phyloP scores from a whole-genome alignment of 2,888 invertebrate genomes.

The Pristionchus entomophagus region DNA sequence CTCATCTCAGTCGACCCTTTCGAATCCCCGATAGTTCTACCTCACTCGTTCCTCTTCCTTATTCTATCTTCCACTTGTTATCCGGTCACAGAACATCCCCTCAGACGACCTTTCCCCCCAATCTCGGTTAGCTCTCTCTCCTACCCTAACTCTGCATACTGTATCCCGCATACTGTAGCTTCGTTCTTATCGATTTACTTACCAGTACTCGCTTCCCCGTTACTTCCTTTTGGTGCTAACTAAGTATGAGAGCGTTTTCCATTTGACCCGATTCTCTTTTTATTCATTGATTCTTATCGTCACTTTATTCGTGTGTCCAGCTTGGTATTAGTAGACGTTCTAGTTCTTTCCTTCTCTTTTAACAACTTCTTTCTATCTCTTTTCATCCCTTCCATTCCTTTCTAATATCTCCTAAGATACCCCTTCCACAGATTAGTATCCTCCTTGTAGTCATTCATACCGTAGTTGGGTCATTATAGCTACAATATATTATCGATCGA shows the following conservation, averaged over 20 bases:
- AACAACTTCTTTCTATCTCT: not conserved
- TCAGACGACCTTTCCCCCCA: constrained; percentile 9
- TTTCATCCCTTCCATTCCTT: constrained; percentile 17
- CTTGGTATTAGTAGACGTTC: constrained; percentile 11
- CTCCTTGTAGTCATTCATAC: not conserved
- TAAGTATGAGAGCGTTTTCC: constrained; percentile 20
- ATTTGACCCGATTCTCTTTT: constrained; percentile 11
- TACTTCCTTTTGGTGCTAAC: constrained; percentile 19
- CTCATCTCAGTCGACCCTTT: constrained; percentile 36
- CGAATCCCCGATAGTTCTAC: not conserved
- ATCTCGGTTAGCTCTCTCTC: not conserved
- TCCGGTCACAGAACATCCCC: constrained; percentile 38
- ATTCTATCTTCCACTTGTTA: constrained; percentile 7
- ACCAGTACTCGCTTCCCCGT: constrained; percentile 2
- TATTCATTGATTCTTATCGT: constrained; percentile 7
- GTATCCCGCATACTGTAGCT: constrained; percentile 10
- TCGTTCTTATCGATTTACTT: constrained; percentile 6
- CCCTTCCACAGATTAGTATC: constrained; percentile 12
- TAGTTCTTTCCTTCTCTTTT: not conserved
- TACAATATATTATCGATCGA: not conserved
- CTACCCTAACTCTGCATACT: not conserved
- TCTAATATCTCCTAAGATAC: constrained; percentile 23
- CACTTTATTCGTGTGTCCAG: not conserved
- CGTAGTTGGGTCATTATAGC: constrained; percentile 39
- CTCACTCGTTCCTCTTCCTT: not conserved